Evolutionary conservation across 2,888 invertebrate species (phyloP).

Genomic region (Cataglyphis rosenhaueri): DNA sequence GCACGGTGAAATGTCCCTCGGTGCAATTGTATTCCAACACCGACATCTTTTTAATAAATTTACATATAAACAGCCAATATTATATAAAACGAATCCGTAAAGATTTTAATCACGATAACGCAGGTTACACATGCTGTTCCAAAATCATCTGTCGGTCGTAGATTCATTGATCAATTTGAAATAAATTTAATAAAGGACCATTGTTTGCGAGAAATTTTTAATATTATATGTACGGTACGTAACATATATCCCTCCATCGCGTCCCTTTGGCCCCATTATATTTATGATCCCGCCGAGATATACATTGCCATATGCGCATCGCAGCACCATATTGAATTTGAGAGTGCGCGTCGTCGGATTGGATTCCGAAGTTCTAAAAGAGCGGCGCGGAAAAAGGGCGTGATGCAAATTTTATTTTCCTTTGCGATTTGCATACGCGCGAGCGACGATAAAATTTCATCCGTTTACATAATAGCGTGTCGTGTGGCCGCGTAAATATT

Average conservation of each 20-base stretch:
- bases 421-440: slow-evolving; percentile 56
- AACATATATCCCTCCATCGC: not conserved
- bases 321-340: slow-evolving; percentile 58
- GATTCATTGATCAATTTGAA: not conserved
- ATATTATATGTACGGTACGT: slow-evolving; percentile 28
- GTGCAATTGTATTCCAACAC: slow-evolving; percentile 65
- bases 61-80: slow-evolving; percentile 75
- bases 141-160: not conserved
- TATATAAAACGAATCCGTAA: slow-evolving; percentile 42
- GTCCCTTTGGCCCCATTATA: slow-evolving; percentile 37
- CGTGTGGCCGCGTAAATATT: slow-evolving; percentile 54
- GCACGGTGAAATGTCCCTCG: slow-evolving; percentile 70
- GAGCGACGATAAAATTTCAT: slow-evolving; percentile 55
- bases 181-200: not conserved
- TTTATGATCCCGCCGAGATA: slow-evolving; percentile 57
- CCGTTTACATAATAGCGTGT: slow-evolving; percentile 54
- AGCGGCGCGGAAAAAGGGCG: slow-evolving; percentile 49
- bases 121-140: too few relatives aligned
- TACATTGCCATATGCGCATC: slow-evolving; percentile 55
- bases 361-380: slow-evolving; percentile 47
- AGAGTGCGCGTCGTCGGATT: slow-evolving; percentile 48
- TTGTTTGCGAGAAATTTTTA: not conserved
- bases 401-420: slow-evolving; percentile 57
- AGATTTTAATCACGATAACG: slow-evolving; percentile 22
- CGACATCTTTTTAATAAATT: slow-evolving; percentile 78